These are phyloP conservation scores for Rhopalosiphum nymphaeae DNA, from an alignment of 2,888 invertebrate genomes.

Conservation along the genomic window DNA sequence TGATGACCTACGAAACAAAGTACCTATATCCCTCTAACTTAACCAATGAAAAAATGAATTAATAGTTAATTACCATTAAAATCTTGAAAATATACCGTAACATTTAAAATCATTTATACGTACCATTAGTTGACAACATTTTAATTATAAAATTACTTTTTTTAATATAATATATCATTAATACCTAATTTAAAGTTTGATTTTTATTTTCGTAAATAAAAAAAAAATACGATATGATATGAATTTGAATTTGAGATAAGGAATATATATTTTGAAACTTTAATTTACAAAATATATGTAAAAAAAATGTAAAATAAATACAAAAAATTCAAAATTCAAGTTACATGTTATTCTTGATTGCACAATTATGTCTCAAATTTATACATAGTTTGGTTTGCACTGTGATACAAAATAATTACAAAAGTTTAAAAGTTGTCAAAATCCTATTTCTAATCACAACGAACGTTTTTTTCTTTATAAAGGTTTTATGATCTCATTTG, in stretches of 20 bases:
- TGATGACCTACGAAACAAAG: neutral
- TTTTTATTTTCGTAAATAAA: neutral
- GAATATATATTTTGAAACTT: neutral
- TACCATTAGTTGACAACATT: neutral
- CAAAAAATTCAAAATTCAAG: neutral
- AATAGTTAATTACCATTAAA: neutral
- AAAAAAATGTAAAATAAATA: too few species aligned
- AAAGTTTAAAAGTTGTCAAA: neutral
- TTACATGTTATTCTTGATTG: neutral
- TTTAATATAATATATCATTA: neutral
- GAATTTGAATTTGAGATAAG: neutral
- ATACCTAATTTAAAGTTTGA: neutral
- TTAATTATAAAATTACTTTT: neutral
- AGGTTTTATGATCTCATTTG: constrained; percentile 94
- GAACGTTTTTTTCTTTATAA: constrained; percentile 55
- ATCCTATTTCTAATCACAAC: neutral
- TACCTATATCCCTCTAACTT: neutral
- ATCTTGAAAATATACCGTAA: neutral
- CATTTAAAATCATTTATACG: too few species aligned
- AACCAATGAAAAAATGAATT: neutral
- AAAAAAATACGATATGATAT: neutral
- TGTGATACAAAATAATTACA: neutral
- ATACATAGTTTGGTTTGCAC: neutral
- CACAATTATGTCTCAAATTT: neutral
- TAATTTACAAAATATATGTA: neutral